Evolutionary conservation across 1,140 invertebrate genomes (phyloP), one percentile per base, ranked within the genome.

Genomic region (Amyelois transitella): DNA sequence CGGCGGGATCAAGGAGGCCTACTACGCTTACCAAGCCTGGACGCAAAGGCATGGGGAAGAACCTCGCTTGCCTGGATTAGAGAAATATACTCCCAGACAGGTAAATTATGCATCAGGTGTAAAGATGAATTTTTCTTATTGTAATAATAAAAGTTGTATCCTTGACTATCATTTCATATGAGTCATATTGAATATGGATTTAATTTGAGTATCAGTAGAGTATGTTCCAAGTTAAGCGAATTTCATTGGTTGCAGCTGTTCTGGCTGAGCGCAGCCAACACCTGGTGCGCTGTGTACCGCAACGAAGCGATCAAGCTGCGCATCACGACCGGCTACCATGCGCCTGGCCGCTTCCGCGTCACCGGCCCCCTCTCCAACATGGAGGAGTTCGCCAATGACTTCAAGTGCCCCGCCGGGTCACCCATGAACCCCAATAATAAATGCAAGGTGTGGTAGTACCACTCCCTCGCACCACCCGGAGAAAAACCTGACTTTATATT

Each of bases 311-410:
- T 94, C 24, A 93, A 93, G 66, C 88, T 95, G 54, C 89, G 93
- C 20, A 93, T 96, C 60, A 92, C 93, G 2, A 95, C 94, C 45
- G 91, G 95, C 51, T 90, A 91, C 58, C 94, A 96, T 75, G 95
- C 94, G 17, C 95, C 95, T 0, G 93, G 93, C 18, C 90, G 92
- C 55, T 97, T 94, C 90, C 92, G 97, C 25, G 95, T 98, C 0
- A 89, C 95, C 43, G 97, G 97, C 4, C 95, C 97, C 0, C 83
- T 98, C 14, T 95, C 96, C 24, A 99, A 99, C 79, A 94, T 95
- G 88, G 90, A 93, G 48, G 94, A 97, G 53, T 99, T 99, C 86
- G 89, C 95, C 0, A 83, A 90, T 53, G 96, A 97, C 81, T 99
- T 97, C 86, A 92, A 94, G 45, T 99, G 97, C 84, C 93, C 95